These are phyloP conservation scores for Prorops nasuta DNA, from an alignment of 1,140 invertebrate genomes.

Conservation along the genomic window DNA sequence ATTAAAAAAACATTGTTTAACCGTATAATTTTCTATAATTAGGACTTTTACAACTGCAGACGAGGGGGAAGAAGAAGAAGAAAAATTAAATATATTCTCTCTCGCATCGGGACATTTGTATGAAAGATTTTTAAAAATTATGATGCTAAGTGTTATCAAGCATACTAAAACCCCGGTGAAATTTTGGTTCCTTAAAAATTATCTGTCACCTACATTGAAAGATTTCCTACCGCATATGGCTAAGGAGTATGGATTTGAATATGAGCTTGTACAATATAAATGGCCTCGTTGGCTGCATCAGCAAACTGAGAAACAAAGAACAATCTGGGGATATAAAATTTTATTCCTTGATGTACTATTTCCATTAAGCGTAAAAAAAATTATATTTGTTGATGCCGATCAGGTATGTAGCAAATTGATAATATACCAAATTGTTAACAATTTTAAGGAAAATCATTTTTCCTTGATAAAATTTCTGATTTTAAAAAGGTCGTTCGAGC, in stretches of 20 bases:
- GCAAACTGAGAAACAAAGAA: conserved; percentile 97
- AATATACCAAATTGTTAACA: background rate
- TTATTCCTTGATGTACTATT: conserved; percentile 98
- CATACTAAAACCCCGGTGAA: conserved; percentile 97
- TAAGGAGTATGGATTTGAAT: conserved; percentile 93
- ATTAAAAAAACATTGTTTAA: conserved; percentile 14
- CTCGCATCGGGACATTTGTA: conserved; percentile 98
- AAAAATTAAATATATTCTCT: conserved; percentile 98
- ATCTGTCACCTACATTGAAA: conserved; percentile 94
- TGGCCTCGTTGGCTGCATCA: conserved; percentile 98
- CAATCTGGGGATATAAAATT: conserved; percentile 99
- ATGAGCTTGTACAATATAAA: conserved; percentile 98
- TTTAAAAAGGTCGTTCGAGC: conserved; percentile 82
- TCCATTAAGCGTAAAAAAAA: conserved; percentile 96
- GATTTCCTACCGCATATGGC: conserved; percentile 96
- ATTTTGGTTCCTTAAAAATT: conserved; percentile 99
- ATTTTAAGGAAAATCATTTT: background rate
- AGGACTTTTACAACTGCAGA: conserved; percentile 70
- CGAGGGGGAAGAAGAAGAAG: conserved; percentile 69
- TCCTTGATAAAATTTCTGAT: conserved; percentile 8
- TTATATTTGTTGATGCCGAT: conserved; percentile 99
- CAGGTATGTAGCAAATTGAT: conserved; percentile 65
- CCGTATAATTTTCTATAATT: conserved; percentile 26
- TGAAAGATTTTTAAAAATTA: conserved; percentile 94
- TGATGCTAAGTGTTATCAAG: conserved; percentile 97